Conservation (phyloP, 2,113 vertebrate genomes). For the Entosphenus tridentatus region DNA sequence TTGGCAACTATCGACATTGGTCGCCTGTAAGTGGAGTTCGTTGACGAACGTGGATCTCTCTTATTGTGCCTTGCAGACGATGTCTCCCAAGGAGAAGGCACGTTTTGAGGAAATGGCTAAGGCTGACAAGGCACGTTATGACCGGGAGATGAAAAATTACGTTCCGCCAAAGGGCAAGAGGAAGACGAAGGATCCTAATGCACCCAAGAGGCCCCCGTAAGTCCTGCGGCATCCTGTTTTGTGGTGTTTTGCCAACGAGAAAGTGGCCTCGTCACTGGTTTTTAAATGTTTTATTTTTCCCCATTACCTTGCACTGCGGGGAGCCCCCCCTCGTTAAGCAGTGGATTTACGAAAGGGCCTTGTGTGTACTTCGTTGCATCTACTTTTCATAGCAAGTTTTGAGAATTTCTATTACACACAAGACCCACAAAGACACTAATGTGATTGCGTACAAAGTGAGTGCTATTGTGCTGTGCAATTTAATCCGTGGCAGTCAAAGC, state of each 20-base stretch:
- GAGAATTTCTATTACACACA: no score
- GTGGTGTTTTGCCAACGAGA: neutral
- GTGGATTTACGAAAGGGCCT: neutral
- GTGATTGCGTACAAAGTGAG: neutral
- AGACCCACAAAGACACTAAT: no score
- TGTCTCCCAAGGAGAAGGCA: constrained; percentile 76
- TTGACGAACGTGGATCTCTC: no score
- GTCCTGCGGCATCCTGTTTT: constrained; percentile 12
- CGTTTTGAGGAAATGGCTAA: constrained; percentile 96
- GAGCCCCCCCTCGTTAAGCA: neutral
- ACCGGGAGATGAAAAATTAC: constrained; percentile 86
- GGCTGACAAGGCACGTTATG: constrained; percentile 70
- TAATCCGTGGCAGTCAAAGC: neutral
- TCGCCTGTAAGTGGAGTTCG: no score
- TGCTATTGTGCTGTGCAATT: neutral
- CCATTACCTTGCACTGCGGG: neutral
- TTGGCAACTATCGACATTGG: no score
- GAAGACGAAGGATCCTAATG: constrained; percentile 86
- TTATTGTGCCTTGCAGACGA: constrained; percentile 29
- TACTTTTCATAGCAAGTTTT: neutral
- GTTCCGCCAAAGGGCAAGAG: constrained; percentile 66
- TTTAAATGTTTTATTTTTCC: neutral
- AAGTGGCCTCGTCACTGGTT: neutral
- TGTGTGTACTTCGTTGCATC: neutral
- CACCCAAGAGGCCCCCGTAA: constrained; percentile 92